These are phyloP conservation scores for Noctua janthina DNA, from an alignment of 2,888 invertebrate genomes.

Conservation along the genomic window DNA sequence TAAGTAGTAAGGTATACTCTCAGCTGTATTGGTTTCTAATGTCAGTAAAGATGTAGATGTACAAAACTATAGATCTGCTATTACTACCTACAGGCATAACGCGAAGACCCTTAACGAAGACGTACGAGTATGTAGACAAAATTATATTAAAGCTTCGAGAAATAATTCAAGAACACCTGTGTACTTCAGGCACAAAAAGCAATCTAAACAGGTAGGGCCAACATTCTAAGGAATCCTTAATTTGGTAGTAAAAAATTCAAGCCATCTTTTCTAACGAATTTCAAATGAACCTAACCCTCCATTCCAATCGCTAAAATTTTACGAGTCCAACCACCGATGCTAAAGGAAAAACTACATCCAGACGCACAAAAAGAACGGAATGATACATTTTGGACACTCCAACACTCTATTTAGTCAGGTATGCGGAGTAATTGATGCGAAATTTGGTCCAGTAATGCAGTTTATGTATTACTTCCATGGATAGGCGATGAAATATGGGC, in stretches of 20 bases:
- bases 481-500: constrained; percentile 41
- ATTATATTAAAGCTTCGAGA: not conserved
- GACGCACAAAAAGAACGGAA: constrained; percentile 23
- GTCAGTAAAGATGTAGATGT: not conserved
- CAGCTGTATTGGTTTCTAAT: not conserved
- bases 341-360: constrained; percentile 35
- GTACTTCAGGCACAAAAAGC: not conserved
- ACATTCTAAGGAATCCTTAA: not conserved
- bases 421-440: constrained; percentile 38
- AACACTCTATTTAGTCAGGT: constrained; percentile 32
- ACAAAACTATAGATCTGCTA: not conserved
- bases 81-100: not conserved
- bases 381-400: constrained; percentile 36
- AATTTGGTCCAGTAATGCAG: constrained; percentile 53
- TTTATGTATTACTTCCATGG: constrained; percentile 50
- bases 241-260: not conserved
- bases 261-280: constrained; percentile 30
- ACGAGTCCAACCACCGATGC: not conserved
- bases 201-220: not conserved
- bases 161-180: not conserved
- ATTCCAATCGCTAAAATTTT: constrained; percentile 19
- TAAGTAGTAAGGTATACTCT: not conserved
- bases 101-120: not conserved
- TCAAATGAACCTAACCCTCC: constrained; percentile 14
- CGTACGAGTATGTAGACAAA: not conserved